These are phyloP conservation scores for Eidolon helvum DNA, from an alignment of 2,113 vertebrate species.

Conservation along the genomic window DNA sequence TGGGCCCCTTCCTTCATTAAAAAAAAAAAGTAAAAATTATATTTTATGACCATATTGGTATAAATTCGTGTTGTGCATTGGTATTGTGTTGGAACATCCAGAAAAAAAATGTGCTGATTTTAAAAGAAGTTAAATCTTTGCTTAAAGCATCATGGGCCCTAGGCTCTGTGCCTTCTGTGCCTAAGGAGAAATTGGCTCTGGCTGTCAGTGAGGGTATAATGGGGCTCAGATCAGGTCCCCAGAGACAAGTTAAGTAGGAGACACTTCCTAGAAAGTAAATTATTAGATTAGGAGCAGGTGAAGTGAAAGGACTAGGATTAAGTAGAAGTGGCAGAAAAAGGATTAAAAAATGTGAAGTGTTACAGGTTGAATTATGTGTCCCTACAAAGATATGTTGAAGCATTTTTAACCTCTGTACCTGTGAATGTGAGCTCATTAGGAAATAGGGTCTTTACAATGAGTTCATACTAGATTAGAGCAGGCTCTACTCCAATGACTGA, in stretches of 20 bases:
- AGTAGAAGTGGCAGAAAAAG: neutral
- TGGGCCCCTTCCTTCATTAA: neutral
- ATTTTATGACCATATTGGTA: neutral
- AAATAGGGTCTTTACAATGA: neutral
- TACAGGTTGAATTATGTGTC: neutral
- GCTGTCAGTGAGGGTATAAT: neutral
- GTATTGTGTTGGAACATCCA: too few relatives aligned
- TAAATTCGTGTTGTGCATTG: neutral
- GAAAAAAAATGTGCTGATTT: neutral
- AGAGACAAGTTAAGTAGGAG: neutral
- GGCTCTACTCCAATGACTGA: neutral
- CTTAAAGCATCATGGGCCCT: neutral
- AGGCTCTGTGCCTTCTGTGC: neutral
- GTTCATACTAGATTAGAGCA: too few relatives aligned
- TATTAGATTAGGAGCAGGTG: neutral
- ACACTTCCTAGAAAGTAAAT: neutral
- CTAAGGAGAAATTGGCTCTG: neutral
- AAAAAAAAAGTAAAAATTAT: neutral
- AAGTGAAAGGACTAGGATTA: neutral
- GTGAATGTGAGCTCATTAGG: neutral
- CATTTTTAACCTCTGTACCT: neutral
- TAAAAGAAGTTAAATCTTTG: neutral
- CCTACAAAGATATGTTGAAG: neutral
- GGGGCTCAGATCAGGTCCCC: neutral
- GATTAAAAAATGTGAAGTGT: neutral